A percentile compares a stretch with the other conserved stretches of the same genome.
Evolutionary conservation across 2,888 invertebrate species (phyloP).

Genomic region (Agonopterix heracliana): DNA sequence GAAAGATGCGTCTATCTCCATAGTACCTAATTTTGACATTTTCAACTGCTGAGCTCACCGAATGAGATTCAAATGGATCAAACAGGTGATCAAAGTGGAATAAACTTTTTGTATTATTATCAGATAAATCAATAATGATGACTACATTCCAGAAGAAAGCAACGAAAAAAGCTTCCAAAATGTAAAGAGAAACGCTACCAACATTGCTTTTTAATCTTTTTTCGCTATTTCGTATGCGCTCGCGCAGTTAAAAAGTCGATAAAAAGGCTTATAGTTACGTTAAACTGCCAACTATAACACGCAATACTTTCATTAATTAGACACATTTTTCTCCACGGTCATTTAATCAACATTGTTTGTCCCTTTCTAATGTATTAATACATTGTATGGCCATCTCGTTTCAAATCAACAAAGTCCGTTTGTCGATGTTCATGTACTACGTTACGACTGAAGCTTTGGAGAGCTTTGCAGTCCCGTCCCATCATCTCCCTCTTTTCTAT

Average conservation of each 20-base stretch:
- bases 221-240: not conserved
- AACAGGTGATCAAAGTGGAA: too few relatives aligned
- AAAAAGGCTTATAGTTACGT: not conserved
- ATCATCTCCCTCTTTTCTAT: too few relatives aligned
- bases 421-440: not conserved
- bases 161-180: not conserved
- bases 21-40: too few relatives aligned
- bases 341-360: constrained; percentile 17
- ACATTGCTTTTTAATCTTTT: not conserved
- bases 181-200: not conserved
- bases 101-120: too few relatives aligned
- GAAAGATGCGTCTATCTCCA: too few relatives aligned
- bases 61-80: too few relatives aligned
- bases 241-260: not conserved
- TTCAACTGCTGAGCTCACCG: too few relatives aligned
- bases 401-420: constrained; percentile 33
- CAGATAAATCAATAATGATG: too few relatives aligned
- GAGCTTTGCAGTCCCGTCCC: too few relatives aligned
- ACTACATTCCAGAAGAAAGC: too few relatives aligned
- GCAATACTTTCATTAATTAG: constrained; percentile 31
- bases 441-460: not conserved
- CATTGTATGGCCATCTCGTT: constrained; percentile 24
- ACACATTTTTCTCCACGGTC: constrained; percentile 26
- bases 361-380: constrained; percentile 16
- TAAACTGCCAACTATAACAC: constrained; percentile 11